phyloP scores from a whole-genome alignment of 2,888 invertebrate species.

The Pandemis cinnamomeana region DNA sequence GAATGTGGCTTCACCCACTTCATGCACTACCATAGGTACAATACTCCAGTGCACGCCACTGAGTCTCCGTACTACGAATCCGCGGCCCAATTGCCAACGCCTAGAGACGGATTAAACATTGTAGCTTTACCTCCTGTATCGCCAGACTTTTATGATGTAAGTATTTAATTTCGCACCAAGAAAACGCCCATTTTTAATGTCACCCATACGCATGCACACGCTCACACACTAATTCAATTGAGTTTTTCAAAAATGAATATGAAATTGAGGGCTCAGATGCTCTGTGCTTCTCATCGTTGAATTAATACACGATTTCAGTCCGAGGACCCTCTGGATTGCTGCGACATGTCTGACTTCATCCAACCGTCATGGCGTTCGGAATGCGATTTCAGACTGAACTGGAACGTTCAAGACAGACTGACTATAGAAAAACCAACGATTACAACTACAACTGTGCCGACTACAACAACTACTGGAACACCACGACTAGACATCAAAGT shows the following conservation, averaged over 20 bases:
- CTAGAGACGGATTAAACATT: not conserved
- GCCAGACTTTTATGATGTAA: conserved; percentile 23
- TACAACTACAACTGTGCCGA: conserved; percentile 47
- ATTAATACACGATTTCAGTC: conserved; percentile 12
- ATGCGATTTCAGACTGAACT: conserved; percentile 65
- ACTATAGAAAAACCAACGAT: conserved; percentile 48
- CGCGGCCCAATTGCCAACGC: not conserved
- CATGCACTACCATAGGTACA: conserved; percentile 59
- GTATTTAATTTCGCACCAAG: not conserved
- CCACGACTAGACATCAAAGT: conserved; percentile 60
- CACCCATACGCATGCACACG: too few species aligned
- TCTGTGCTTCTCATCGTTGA: too few species aligned
- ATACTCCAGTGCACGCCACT: conserved; percentile 36
- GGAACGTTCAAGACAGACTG: conserved; percentile 59
- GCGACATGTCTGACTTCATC: conserved; percentile 68
- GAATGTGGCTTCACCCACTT: conserved; percentile 65
- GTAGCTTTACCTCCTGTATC: conserved; percentile 10
- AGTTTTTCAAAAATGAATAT: too few species aligned
- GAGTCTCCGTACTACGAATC: not conserved
- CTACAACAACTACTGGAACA: conserved; percentile 46
- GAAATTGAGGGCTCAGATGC: too few species aligned
- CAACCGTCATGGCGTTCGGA: conserved; percentile 60
- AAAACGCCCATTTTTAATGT: not conserved
- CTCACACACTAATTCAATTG: too few species aligned
- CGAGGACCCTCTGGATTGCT: conserved; percentile 71